Evolutionary conservation across 2,113 vertebrate species (phyloP).

Genomic region (Neolamprologus ventralis): DNA sequence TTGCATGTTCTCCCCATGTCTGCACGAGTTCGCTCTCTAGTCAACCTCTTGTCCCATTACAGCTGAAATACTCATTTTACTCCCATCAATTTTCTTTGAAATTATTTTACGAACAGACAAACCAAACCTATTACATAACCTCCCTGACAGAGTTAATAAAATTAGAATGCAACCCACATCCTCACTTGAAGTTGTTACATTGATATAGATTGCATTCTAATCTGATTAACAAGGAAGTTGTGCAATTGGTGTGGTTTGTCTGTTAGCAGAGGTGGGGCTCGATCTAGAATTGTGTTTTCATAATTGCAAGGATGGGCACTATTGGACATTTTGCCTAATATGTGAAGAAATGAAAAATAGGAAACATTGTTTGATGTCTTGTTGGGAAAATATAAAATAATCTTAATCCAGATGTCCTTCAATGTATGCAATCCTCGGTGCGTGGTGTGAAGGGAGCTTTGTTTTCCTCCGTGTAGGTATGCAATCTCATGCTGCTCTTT

Average conservation of each 20-base stretch:
- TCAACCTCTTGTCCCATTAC: neutral
- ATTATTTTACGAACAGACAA: neutral
- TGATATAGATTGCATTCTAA: neutral
- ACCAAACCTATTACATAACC: neutral
- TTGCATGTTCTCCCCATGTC: neutral
- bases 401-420: neutral
- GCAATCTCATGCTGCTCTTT: neutral
- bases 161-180: neutral
- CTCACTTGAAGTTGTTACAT: neutral
- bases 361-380: neutral
- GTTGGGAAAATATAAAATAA: neutral
- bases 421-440: rapidly evolving
- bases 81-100: neutral
- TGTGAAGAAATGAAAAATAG: neutral
- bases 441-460: neutral
- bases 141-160: neutral
- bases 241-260: neutral
- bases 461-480: neutral
- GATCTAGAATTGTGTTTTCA: neutral
- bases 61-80: neutral
- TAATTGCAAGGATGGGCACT: neutral
- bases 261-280: neutral
- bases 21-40: rapidly evolving
- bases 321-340: neutral
- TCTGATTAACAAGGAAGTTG: neutral